A percentile compares a stretch with the other conserved stretches of the same genome.
These are phyloP conservation scores for Porites lobata DNA, from an alignment of 92 coral and sea anemone species.

Conservation along the genomic window DNA sequence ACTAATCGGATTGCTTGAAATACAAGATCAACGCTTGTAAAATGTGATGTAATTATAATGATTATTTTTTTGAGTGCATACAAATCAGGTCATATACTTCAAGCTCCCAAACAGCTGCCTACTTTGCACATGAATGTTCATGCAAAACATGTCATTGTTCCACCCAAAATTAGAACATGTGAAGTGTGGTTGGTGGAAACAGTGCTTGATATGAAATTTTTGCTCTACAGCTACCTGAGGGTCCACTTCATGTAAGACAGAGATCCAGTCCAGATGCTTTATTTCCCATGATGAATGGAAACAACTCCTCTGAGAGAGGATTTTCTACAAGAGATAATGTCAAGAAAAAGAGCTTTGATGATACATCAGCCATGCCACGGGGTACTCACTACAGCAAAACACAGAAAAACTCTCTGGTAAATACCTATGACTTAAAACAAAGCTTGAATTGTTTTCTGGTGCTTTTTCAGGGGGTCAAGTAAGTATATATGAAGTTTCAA, in stretches of 20 bases:
- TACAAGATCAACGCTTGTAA: too few relatives aligned
- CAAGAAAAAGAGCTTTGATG: conserved; percentile 85
- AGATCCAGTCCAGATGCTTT: conserved; percentile 92
- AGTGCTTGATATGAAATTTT: not conserved
- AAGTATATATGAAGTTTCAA: too few relatives aligned
- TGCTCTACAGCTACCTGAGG: conserved; percentile 74
- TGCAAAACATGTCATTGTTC: too few relatives aligned
- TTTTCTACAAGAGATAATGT: conserved; percentile 30
- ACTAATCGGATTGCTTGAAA: too few relatives aligned
- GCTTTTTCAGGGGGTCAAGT: too few relatives aligned
- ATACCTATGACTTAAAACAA: not conserved
- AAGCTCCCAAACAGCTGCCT: too few relatives aligned
- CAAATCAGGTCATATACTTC: too few relatives aligned
- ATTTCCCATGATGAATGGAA: conserved; percentile 69
- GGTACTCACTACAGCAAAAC: conserved; percentile 16
- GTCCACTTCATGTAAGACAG: conserved; percentile 74
- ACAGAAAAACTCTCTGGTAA: conserved; percentile 48
- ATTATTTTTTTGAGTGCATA: too few relatives aligned
- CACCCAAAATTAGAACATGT: not conserved
- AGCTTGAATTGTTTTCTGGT: not conserved
- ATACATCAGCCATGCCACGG: conserved; percentile 50
- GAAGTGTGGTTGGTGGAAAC: too few relatives aligned
- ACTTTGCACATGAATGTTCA: too few relatives aligned
- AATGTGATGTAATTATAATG: too few relatives aligned
- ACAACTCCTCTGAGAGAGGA: conserved; percentile 52